Conservation (phyloP, 2,888 invertebrate genomes). For the Ophraella communa region DNA sequence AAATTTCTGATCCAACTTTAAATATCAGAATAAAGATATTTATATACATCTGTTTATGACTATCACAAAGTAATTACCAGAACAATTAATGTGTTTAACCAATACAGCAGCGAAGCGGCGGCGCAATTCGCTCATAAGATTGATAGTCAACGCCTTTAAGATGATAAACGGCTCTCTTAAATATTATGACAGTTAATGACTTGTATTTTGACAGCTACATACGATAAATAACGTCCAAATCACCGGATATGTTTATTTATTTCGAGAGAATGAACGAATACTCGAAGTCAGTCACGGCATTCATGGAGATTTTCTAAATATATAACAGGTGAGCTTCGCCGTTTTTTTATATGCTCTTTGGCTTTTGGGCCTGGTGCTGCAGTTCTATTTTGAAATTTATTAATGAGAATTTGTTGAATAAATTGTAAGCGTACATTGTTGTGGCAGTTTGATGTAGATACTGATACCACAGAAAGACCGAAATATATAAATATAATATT, state of each 20-base stretch:
- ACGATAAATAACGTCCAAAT: conserved; percentile 51
- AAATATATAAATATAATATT: too few species aligned
- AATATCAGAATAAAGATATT: not conserved
- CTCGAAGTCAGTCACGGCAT: conserved; percentile 40
- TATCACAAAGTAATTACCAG: conserved; percentile 1
- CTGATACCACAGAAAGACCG: too few species aligned
- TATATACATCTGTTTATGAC: not conserved
- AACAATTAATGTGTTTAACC: conserved; percentile 4
- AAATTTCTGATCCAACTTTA: too few species aligned
- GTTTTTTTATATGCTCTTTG: too few species aligned
- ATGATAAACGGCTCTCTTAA: conserved; percentile 40
- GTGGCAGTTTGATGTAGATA: not conserved
- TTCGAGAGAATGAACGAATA: conserved; percentile 37
- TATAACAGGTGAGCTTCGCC: conserved; percentile 42
- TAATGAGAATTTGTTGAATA: not conserved
- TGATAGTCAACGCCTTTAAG: conserved; percentile 32
- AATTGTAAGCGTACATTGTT: not conserved
- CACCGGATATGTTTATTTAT: conserved; percentile 52
- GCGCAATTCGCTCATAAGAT: conserved; percentile 26
- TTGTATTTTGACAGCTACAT: conserved; percentile 51
- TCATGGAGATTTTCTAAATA: conserved; percentile 51
- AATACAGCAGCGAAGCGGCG: not conserved
- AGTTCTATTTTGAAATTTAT: not conserved
- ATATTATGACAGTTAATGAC: conserved; percentile 50
- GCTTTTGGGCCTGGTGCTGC: not conserved